These are phyloP conservation scores for Crepidodera aurea DNA, from an alignment of 2,888 invertebrate genomes.

Conservation along the genomic window DNA sequence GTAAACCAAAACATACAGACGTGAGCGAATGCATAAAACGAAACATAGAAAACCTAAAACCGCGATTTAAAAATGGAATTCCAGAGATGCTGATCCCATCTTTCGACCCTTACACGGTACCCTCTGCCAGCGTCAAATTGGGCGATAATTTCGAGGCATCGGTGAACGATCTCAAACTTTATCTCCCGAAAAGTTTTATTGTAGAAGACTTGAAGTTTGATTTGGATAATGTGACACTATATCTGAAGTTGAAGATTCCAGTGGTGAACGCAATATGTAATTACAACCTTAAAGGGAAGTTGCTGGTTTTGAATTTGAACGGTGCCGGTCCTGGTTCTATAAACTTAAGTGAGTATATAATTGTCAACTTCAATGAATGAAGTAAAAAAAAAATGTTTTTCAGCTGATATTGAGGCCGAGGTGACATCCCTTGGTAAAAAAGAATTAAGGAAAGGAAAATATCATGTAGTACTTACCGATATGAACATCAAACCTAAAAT, in stretches of 20 bases:
- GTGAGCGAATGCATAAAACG: slow-evolving; percentile 68
- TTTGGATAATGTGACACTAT: slow-evolving; percentile 63
- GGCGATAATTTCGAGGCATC: slow-evolving; percentile 55
- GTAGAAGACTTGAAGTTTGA: slow-evolving; percentile 63
- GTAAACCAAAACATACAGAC: slow-evolving; percentile 69
- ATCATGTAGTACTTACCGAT: neutral
- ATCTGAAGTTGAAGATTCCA: slow-evolving; percentile 68
- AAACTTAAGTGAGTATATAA: slow-evolving; percentile 69
- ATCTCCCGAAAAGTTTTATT: slow-evolving; percentile 69
- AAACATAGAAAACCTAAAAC: slow-evolving; percentile 67
- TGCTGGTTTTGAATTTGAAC: slow-evolving; percentile 74
- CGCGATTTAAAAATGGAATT: slow-evolving; percentile 68
- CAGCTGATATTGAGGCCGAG: neutral
- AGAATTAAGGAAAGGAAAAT: neutral
- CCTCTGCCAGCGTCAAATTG: slow-evolving; percentile 70
- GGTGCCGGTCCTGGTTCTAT: slow-evolving; percentile 71
- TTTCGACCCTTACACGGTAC: slow-evolving; percentile 72
- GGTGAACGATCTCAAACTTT: slow-evolving; percentile 45
- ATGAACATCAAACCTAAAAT: neutral
- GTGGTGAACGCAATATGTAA: slow-evolving; percentile 68
- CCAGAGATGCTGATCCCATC: slow-evolving; percentile 72
- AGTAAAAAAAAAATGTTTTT: neutral
- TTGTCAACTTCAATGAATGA: no score
- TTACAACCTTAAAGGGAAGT: slow-evolving; percentile 71
- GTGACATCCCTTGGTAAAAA: neutral